Evolutionary conservation across 2,888 invertebrate genomes (phyloP), one percentile per base, ranked within the genome.

Genomic region (Clanis bilineata): DNA sequence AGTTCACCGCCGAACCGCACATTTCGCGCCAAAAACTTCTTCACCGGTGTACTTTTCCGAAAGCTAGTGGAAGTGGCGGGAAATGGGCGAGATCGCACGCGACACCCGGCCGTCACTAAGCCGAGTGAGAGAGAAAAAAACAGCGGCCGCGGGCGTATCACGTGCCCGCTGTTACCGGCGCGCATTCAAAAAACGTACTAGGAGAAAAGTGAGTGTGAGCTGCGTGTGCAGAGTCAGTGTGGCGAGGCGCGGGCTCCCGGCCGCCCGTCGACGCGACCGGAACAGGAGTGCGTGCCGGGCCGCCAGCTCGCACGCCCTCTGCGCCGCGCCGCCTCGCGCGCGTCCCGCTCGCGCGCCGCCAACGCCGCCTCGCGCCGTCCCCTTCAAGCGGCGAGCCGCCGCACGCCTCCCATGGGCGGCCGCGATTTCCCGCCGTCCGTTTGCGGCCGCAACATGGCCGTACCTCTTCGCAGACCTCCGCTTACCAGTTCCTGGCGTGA

Each of bases 271-370:
- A 86, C 91, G 89, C 92, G 90, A 90, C 90, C 93, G 91, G 90
- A 88, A 86, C 87, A 84, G 87, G 88, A 88, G 91, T 90, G 90
- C 86, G 88, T 90, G 87, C 86, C 90, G 84, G 85, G 73, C 79
- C 78, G 85, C 79, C 81, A 82, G 90, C 83, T 90, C 90, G 82
- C 76, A 90, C 93, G 92, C 92, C 92, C 92, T 92, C 92, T 83
- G 90, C 90, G 87, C 86, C 91, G 91, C 93, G 93, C 93, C 93
- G 93, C 93, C 93, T 93, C 93, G 84, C 84, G 66, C 67, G 72
- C 73, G 71, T 88, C 89, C 83, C 86, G 64, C 80, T 90, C 84
- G 65, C 75, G 65, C 88, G 62, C 64, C 72, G 64, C 59, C 64
- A 12, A 61, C 55, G 41, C 62, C 64, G 63, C 74, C 70, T 85